A percentile compares a stretch with the other conserved stretches of the same genome.
Evolutionary conservation across 2,797 vertebrate species (phyloP).

Genomic region (Myiotriccus ornatus): DNA sequence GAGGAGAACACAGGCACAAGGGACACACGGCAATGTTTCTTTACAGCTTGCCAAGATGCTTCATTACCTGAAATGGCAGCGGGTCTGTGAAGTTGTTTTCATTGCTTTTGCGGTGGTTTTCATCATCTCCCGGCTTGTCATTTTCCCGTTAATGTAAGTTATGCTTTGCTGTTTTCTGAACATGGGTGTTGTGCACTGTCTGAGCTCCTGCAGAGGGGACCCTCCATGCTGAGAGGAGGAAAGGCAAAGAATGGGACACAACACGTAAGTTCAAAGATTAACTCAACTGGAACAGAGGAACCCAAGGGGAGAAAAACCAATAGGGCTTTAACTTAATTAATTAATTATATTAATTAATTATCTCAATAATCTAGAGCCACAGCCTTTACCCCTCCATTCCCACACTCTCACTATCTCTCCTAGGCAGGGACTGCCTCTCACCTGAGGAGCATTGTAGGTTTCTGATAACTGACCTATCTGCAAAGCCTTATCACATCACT

Average conservation of each 20-base stretch:
- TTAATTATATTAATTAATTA: not conserved
- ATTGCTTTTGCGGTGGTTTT: not conserved
- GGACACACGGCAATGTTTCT: not conserved
- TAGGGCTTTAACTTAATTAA: not conserved
- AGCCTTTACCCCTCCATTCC: not conserved
- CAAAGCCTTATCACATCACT: not conserved
- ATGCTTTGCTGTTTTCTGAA: not conserved
- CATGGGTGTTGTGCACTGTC: accelerated
- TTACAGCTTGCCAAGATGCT: not conserved
- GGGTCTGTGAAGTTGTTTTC: not conserved
- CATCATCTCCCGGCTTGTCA: not conserved
- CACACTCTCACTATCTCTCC: not conserved
- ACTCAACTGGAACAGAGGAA: not conserved
- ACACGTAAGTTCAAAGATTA: not conserved
- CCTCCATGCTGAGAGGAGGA: not conserved
- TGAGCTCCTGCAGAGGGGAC: not conserved
- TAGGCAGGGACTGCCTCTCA: not conserved
- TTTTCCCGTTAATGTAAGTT: not conserved
- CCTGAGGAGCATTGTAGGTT: not conserved
- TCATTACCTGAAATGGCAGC: not conserved
- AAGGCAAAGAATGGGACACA: not conserved
- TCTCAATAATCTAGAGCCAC: not conserved
- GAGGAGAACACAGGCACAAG: not conserved
- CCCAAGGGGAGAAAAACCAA: not conserved
- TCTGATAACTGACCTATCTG: not conserved